A percentile compares a stretch with the other conserved stretches of the same genome.
Evolutionary conservation across 1,140 invertebrate species (phyloP).

Genomic region (Papilio aristodemus): DNA sequence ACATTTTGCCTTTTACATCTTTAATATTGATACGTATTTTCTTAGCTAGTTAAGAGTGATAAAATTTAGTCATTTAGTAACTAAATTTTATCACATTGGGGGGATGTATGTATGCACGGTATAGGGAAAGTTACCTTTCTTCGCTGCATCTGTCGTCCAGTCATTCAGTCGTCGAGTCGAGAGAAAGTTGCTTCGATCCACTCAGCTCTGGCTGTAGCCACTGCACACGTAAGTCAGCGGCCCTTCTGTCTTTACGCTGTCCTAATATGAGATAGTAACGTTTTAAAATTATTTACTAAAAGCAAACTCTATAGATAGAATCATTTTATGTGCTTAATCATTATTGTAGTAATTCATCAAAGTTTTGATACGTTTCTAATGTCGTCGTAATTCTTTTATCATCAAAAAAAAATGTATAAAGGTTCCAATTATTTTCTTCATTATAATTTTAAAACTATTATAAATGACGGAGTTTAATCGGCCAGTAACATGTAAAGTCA

Average conservation of each 20-base stretch:
- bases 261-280: too few species aligned
- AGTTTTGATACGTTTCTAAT: too few species aligned
- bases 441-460: too few species aligned
- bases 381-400: too few species aligned
- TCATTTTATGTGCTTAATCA: background rate
- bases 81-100: too few species aligned
- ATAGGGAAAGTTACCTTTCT: background rate
- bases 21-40: too few species aligned
- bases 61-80: background rate
- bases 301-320: constrained; percentile 5
- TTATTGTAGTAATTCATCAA: background rate
- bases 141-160: background rate
- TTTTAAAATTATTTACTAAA: too few species aligned
- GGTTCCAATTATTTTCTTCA: too few species aligned
- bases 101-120: background rate
- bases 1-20: too few species aligned
- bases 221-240: background rate
- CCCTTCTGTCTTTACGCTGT: background rate
- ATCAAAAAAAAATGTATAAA: too few species aligned
- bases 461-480: too few species aligned
- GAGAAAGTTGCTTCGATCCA: background rate
- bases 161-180: background rate
- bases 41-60: too few species aligned
- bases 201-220: background rate
- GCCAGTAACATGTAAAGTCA: background rate